Evolutionary conservation across 2,797 vertebrate genomes (phyloP).

Genomic region (Pelobates cultripes): DNA sequence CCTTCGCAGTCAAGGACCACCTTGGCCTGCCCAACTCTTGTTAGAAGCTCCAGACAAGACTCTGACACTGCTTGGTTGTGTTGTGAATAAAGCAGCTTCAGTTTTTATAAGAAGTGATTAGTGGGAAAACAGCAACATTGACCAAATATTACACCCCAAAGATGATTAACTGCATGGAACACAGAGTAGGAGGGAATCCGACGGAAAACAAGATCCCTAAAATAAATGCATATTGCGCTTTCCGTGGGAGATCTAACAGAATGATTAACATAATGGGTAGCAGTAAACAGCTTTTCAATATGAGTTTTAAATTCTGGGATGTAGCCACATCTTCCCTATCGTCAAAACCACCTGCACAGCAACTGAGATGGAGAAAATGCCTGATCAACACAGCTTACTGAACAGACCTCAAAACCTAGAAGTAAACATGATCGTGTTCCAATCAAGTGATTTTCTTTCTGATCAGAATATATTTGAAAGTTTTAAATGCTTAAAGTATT

Average conservation of each 20-base stretch:
- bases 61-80: too few relatives aligned
- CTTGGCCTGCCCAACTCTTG: too few relatives aligned
- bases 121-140: too few relatives aligned
- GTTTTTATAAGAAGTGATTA: too few relatives aligned
- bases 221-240: background rate
- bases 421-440: background rate
- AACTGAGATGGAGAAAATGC: slow-evolving; percentile 1
- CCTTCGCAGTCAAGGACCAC: too few relatives aligned
- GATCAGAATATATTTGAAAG: background rate
- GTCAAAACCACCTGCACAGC: slow-evolving; percentile 2
- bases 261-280: background rate
- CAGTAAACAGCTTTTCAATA: background rate
- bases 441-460: background rate
- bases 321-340: background rate
- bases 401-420: background rate
- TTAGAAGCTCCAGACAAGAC: too few relatives aligned
- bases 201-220: background rate
- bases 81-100: too few relatives aligned
- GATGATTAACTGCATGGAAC: too few relatives aligned
- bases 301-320: background rate
- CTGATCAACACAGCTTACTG: background rate
- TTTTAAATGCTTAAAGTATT: background rate
- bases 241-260: background rate
- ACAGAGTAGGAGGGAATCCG: too few relatives aligned
- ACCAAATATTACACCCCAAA: too few relatives aligned